Conservation (phyloP, 2,888 invertebrate species). For the Trichogramma dendrolimi region DNA sequence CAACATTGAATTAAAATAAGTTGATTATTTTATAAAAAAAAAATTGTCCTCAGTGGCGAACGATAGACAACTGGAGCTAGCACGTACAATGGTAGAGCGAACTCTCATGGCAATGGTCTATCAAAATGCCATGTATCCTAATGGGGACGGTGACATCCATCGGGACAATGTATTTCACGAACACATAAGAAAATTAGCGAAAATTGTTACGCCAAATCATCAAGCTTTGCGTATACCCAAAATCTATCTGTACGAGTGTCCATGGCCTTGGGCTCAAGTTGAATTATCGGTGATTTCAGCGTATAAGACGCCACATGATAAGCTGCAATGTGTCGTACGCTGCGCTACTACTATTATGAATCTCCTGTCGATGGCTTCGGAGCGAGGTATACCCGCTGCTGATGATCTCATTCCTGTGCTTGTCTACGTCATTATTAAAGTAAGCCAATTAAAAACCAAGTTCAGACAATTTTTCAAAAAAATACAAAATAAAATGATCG, state of each 20-base stretch:
- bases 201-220: slow-evolving; percentile 72
- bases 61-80: slow-evolving; percentile 67
- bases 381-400: slow-evolving; percentile 74
- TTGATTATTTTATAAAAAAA: background rate
- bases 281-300: slow-evolving; percentile 84
- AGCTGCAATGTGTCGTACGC: slow-evolving; percentile 75
- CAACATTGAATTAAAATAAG: background rate
- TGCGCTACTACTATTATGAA: slow-evolving; percentile 94
- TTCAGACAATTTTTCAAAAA: background rate
- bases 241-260: slow-evolving; percentile 83
- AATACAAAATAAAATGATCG: slow-evolving; percentile 5
- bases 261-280: slow-evolving; percentile 92
- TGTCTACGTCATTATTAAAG: slow-evolving; percentile 93
- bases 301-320: slow-evolving; percentile 85
- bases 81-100: slow-evolving; percentile 80
- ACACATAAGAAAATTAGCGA: slow-evolving; percentile 79
- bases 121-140: slow-evolving; percentile 90
- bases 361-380: slow-evolving; percentile 79
- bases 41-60: background rate
- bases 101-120: slow-evolving; percentile 90
- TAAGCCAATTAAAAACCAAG: slow-evolving; percentile 43
- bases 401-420: slow-evolving; percentile 96
- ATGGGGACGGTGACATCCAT: slow-evolving; percentile 90
- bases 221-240: slow-evolving; percentile 78
- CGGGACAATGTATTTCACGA: slow-evolving; percentile 85